Conservation (phyloP, 53 echinoderm and acorn worm genomes). For the Hippasteria phrygiana region DNA sequence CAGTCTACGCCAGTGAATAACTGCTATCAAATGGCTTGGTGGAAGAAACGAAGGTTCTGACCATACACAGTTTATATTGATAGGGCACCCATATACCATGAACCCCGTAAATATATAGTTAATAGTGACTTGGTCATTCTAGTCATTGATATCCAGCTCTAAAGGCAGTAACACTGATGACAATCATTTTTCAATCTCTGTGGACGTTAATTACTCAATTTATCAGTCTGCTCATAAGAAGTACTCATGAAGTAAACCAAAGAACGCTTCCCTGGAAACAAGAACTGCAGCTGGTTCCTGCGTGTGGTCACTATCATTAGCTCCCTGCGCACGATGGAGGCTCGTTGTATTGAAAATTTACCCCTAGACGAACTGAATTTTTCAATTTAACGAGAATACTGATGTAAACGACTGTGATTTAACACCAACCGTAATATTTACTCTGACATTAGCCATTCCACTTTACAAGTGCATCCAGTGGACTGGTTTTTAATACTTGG, state of each 20-base stretch:
- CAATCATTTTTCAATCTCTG: slow-evolving; percentile 12
- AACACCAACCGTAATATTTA: neutral
- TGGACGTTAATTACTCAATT: slow-evolving; percentile 10
- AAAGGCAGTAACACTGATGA: neutral
- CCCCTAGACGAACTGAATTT: neutral
- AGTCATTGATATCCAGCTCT: neutral
- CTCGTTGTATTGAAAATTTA: neutral
- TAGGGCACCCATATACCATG: too few relatives aligned
- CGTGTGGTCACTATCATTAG: neutral
- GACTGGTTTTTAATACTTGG: neutral
- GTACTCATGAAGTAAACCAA: neutral
- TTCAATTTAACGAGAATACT: neutral
- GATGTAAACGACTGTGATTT: slow-evolving; percentile 3
- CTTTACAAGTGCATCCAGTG: neutral
- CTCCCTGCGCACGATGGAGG: neutral
- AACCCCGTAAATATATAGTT: neutral
- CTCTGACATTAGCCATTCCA: neutral
- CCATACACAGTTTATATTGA: too few relatives aligned
- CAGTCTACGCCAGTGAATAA: too few relatives aligned
- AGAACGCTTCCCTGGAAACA: neutral
- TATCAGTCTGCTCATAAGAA: neutral
- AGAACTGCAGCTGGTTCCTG: neutral
- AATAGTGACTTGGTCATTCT: neutral
- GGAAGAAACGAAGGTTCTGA: too few relatives aligned
- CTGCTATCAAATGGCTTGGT: too few relatives aligned